Base-by-base conservation (phyloP, 2,888 invertebrate species). In the Napeogenes inachia region DNA sequence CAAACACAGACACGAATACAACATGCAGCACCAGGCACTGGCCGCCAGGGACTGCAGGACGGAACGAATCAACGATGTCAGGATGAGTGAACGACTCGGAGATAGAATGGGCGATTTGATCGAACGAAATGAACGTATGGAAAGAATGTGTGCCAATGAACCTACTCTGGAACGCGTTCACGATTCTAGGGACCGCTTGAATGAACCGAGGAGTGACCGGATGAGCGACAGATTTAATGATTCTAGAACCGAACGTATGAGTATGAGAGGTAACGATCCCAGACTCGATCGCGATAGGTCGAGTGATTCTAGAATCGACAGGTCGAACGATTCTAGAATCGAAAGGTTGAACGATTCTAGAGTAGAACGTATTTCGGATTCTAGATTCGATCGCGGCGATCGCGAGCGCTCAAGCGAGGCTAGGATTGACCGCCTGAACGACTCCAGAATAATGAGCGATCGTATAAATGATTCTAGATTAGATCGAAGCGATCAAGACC, bases 1-100 rank as follows among this genome's bases (percentile, higher is more conserved):
- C 61, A 83, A 86, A 5, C 87, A 86, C 73, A 68, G 82, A 4
- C 80, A 75, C 61, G 80, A 80, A 12, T 63, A 77, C 1, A 79
- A 77, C 60, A 74, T 79, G 3, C 78, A 79, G 61, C 78, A 80
- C 42, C 62, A 73, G 32, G 80, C 76, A 63, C 77, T 68, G 61
- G 83, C 60, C 60, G 80, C 71, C 77, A 68, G 66, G 75, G 50
- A 50, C 10, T 70, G 73, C 71, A 68, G 59, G 60, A 35, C 6
- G 35, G 74, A 75, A 63, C 61, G 77, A 50, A 67, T 70, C 56
- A 80, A 77, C 13, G 81, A 79, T 13, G 73, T 77, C 0, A 76
- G 81, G 62, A 76, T 82, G 46, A 76, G 78, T 64, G 85, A 83
- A 13, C 72, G 84, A 64, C 74, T 66, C 64, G 78, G 74, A 33